Conservation (phyloP, 2,888 invertebrate species). For the Tineola bisselliella region DNA sequence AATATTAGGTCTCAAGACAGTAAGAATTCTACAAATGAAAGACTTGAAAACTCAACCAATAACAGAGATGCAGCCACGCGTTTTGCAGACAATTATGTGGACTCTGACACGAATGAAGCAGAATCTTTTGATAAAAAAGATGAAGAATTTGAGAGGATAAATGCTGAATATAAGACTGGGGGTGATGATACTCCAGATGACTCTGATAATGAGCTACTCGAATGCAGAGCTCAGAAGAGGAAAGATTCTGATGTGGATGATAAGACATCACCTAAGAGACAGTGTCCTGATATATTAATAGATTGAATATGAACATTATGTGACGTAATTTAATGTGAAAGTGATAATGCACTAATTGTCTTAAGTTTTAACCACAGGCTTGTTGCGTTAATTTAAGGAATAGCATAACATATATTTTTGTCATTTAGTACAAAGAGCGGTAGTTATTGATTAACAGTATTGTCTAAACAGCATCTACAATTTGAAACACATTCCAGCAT, state of each 20-base stretch:
- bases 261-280: constrained; percentile 53
- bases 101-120: background rate
- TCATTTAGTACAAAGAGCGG: background rate
- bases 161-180: background rate
- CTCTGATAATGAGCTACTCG: constrained; percentile 25
- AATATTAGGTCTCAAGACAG: constrained; percentile 14
- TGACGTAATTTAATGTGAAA: background rate
- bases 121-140: background rate
- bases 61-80: constrained; percentile 24
- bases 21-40: constrained; percentile 32
- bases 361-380: background rate
- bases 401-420: constrained; percentile 1
- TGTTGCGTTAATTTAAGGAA: background rate
- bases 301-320: constrained; percentile 29
- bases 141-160: background rate
- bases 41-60: constrained; percentile 40
- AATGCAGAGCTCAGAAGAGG: constrained; percentile 42
- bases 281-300: constrained; percentile 45
- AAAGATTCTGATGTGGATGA: constrained; percentile 42
- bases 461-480: background rate
- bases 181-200: constrained; percentile 21
- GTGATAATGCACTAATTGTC: background rate
- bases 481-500: background rate
- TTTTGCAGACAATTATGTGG: background rate
- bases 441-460: constrained; percentile 1